Evolutionary conservation across 2,113 vertebrate species (phyloP).

Genomic region (Cyprinus carpio): DNA sequence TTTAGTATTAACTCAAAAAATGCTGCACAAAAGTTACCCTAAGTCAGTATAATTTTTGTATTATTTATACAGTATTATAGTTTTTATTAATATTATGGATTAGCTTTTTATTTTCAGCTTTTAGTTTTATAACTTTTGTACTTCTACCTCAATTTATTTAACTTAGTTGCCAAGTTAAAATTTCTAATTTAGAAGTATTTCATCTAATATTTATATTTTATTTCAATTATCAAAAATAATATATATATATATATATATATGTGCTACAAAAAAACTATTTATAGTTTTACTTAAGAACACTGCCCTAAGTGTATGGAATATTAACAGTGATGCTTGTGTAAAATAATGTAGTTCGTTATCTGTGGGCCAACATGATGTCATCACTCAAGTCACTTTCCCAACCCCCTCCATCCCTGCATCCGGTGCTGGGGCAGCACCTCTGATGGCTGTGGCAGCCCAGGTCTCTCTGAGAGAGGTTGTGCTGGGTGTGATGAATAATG

Average conservation of each 20-base stretch:
- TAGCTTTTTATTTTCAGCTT: neutral
- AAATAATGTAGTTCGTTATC: neutral
- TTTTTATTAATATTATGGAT: neutral
- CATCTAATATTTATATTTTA: neutral
- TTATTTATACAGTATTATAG: neutral
- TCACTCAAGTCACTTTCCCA: neutral
- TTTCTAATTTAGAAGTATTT: no score
- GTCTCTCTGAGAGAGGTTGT: conserved; percentile 12
- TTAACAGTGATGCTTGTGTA: neutral
- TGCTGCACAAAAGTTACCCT: no score
- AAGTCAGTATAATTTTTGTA: neutral
- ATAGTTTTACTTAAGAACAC: neutral
- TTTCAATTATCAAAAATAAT: neutral
- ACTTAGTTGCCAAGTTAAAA: neutral
- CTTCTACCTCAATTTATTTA: neutral
- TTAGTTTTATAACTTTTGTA: neutral
- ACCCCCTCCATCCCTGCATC: neutral
- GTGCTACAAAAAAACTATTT: no score
- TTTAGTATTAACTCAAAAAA: neutral
- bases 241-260: no score
- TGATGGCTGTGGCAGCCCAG: conserved; percentile 7
- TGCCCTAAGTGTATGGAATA: neutral
- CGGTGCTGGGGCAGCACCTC: neutral
- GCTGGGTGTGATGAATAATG: conserved; percentile 48
- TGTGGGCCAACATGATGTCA: neutral